Percentiles rank a stretch among this genome's conserved stretches.
These are phyloP conservation scores for Netelia inedita DNA, from an alignment of 2,888 invertebrate genomes.

Conservation along the genomic window DNA sequence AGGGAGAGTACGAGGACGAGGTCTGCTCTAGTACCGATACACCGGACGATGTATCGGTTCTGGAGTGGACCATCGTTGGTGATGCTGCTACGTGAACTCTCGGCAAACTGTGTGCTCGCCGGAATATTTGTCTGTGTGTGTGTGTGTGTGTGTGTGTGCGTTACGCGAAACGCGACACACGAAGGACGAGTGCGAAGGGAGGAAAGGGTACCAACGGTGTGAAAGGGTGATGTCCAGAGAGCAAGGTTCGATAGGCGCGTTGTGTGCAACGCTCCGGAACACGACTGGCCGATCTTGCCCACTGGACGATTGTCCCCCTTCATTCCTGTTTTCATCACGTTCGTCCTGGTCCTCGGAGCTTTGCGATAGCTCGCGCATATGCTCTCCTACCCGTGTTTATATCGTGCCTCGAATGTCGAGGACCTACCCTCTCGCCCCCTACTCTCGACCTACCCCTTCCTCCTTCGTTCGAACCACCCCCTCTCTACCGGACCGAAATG, in stretches of 20 bases:
- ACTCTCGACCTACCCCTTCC: background rate
- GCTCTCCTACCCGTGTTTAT: background rate
- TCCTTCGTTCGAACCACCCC: too few species aligned
- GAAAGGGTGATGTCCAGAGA: slow-evolving; percentile 24
- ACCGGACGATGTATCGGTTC: slow-evolving; percentile 19
- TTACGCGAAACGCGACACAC: slow-evolving; percentile 74
- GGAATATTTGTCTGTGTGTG: too few species aligned
- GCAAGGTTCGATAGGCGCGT: background rate
- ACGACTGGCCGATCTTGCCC: slow-evolving; percentile 5
- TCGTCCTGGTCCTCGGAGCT: background rate
- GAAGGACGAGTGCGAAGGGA: slow-evolving; percentile 53
- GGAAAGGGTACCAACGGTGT: slow-evolving; percentile 34
- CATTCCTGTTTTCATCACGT: slow-evolving; percentile 52
- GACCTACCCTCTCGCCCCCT: slow-evolving; percentile 1
- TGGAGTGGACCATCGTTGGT: slow-evolving; percentile 34
- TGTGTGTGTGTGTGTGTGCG: slow-evolving; percentile 19
- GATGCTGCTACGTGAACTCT: slow-evolving; percentile 23
- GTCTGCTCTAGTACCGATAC: too few species aligned
- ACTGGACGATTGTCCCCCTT: slow-evolving; percentile 7
- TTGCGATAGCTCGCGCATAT: slow-evolving; percentile 3
- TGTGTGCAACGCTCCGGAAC: slow-evolving; percentile 19
- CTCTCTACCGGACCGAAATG: slow-evolving; percentile 57
- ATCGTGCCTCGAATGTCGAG: background rate
- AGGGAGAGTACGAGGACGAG: too few species aligned
- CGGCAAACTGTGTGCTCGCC: background rate